phyloP scores from a whole-genome alignment of 2,113 vertebrate species.

The Xiphorhynchus elegans region DNA sequence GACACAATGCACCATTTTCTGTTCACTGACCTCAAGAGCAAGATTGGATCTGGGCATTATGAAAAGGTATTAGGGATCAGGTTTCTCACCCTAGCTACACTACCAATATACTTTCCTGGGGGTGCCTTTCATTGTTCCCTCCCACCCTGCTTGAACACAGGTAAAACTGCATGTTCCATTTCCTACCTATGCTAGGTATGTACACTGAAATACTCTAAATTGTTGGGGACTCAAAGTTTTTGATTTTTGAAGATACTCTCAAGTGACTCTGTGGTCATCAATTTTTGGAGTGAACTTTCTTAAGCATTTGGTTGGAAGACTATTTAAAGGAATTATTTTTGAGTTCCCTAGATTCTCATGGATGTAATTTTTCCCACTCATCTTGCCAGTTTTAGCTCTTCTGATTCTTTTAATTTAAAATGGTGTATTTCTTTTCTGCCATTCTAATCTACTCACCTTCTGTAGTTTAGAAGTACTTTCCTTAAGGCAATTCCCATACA shows the following conservation, averaged over 20 bases:
- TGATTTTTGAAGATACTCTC: constrained; percentile 75
- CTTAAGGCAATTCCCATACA: not conserved
- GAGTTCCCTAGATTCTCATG: not conserved
- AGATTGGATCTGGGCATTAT: not conserved
- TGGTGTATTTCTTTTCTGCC: not conserved
- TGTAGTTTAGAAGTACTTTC: not conserved
- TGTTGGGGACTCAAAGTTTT: not conserved
- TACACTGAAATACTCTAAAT: not conserved
- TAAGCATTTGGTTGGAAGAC: not conserved
- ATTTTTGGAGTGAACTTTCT: not conserved
- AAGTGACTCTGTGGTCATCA: constrained; percentile 70
- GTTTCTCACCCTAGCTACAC: not conserved
- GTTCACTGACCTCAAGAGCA: not conserved
- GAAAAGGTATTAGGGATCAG: not conserved
- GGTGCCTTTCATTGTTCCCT: not conserved
- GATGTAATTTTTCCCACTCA: not conserved
- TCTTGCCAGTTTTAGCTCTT: not conserved
- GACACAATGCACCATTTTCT: not conserved
- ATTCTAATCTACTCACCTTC: not conserved
- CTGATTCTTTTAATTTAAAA: not conserved
- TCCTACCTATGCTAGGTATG: not conserved
- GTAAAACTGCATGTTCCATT: not conserved
- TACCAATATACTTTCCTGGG: not conserved
- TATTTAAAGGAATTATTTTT: not conserved
- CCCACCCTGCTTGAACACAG: not conserved